Evolutionary conservation across 2,113 vertebrate species (phyloP).

Genomic region (Panurus biarmicus): DNA sequence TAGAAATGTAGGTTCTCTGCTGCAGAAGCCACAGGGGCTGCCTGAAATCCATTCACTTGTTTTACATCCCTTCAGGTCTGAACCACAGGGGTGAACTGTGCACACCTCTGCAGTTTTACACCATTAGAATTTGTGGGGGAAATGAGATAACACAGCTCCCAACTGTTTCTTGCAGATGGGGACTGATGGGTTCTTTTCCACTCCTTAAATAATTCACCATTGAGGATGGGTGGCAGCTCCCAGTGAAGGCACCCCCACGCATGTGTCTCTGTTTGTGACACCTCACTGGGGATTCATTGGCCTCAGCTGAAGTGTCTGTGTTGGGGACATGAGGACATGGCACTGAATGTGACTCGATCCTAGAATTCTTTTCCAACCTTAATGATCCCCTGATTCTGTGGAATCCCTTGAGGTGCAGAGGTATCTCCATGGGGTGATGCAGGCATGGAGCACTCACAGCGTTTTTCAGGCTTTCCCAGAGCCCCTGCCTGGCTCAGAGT

Average conservation of each 20-base stretch:
- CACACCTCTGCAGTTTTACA: background rate
- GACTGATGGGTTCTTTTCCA: background rate
- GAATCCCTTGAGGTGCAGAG: background rate
- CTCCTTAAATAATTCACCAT: background rate
- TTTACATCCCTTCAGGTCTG: background rate
- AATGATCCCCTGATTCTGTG: background rate
- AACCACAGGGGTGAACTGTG: background rate
- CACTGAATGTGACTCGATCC: background rate
- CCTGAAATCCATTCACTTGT: background rate
- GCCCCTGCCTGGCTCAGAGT: background rate
- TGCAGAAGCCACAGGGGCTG: background rate
- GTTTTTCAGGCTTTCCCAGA: background rate
- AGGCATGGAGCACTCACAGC: background rate
- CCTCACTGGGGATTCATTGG: no score
- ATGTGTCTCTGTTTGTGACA: background rate
- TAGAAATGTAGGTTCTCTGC: background rate
- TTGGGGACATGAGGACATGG: background rate
- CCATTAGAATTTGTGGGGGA: background rate
- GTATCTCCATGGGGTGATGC: background rate
- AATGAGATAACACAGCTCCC: background rate
- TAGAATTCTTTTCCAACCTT: rapidly evolving
- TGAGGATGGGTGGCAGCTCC: background rate
- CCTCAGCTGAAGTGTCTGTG: background rate
- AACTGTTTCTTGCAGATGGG: background rate
- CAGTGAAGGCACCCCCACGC: background rate